These are phyloP conservation scores for Pavo muticus DNA, from an alignment of 2,113 vertebrate genomes.

Conservation along the genomic window DNA sequence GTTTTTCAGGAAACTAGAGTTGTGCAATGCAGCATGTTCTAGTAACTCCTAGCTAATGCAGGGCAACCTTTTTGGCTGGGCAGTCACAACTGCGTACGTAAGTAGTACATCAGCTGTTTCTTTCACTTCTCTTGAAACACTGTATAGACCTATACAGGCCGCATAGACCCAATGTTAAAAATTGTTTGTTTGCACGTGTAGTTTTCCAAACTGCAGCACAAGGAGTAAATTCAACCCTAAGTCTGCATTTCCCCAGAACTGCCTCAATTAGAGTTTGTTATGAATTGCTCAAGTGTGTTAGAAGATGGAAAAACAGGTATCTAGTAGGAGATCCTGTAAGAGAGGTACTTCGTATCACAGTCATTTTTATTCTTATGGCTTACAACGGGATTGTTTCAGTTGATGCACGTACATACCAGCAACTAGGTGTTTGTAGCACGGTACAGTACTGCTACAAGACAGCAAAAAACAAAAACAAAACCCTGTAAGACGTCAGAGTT, in stretches of 20 bases:
- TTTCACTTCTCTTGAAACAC: neutral
- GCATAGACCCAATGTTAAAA: neutral
- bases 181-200: neutral
- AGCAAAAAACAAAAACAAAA: neutral
- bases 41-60: neutral
- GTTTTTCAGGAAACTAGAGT: neutral
- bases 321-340: neutral
- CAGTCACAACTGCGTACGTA: neutral
- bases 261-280: neutral
- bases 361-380: neutral
- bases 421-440: neutral
- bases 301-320: neutral
- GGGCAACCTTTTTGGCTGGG: neutral
- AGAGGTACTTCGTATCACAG: neutral
- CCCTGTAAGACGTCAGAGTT: neutral
- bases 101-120: neutral
- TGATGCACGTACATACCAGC: neutral
- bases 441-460: neutral
- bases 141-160: neutral
- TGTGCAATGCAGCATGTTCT: neutral
- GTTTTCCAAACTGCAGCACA: neutral
- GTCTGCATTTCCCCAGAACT: neutral
- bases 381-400: neutral
- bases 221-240: neutral
- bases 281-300: neutral